Conservation (phyloP, 2,797 vertebrate species). For the Ciconia nigra region DNA sequence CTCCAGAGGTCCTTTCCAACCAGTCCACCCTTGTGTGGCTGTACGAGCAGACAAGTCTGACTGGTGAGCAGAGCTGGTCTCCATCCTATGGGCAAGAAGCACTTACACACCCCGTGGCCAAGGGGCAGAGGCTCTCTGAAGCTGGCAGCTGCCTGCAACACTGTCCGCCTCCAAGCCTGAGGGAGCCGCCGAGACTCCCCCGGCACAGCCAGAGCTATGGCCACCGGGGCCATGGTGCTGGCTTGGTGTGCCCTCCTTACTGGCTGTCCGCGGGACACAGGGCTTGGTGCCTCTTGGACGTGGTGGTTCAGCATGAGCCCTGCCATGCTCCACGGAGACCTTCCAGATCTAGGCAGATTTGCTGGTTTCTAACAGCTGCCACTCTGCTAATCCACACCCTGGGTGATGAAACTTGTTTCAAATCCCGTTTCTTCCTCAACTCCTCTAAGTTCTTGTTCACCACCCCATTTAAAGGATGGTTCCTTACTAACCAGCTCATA, state of each 20-base stretch:
- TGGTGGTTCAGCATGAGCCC: rapidly evolving
- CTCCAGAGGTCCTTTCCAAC: background rate
- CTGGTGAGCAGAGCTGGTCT: background rate
- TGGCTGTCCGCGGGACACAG: rapidly evolving
- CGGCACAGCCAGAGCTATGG: background rate
- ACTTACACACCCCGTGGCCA: background rate
- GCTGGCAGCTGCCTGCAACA: background rate
- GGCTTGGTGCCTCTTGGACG: background rate
- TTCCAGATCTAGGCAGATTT: background rate
- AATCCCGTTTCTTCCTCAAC: background rate
- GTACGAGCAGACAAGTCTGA: background rate
- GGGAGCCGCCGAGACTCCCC: background rate
- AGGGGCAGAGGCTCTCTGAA: background rate
- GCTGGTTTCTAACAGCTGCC: background rate
- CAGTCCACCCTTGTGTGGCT: background rate
- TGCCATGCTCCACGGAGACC: rapidly evolving
- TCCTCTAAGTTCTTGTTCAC: background rate
- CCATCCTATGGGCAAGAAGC: background rate
- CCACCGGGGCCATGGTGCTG: background rate
- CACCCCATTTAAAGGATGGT: background rate
- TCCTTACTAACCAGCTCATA: background rate
- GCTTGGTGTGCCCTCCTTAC: background rate
- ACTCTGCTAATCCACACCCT: background rate
- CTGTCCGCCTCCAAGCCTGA: background rate
- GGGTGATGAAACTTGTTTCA: background rate